A percentile compares a stretch with the other conserved stretches of the same genome.
Evolutionary conservation across 2,888 invertebrate species (phyloP).

Genomic region (Euplagia quadripunctaria): DNA sequence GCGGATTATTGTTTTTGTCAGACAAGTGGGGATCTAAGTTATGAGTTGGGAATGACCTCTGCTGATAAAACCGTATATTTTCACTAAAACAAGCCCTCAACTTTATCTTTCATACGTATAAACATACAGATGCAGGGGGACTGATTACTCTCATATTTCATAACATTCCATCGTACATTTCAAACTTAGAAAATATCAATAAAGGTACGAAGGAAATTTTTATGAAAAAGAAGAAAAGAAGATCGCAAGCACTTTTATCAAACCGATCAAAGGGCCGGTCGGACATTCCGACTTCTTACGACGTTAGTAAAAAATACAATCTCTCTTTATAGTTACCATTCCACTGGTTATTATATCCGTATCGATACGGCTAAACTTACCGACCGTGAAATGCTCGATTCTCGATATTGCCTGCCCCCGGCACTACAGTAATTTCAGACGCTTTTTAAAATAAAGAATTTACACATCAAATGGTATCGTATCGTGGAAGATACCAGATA

Average conservation of each 20-base stretch:
- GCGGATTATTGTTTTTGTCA: slow-evolving; percentile 84
- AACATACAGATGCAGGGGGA: slow-evolving; percentile 4
- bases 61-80: slow-evolving; percentile 61
- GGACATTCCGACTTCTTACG: slow-evolving; percentile 86
- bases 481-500: slow-evolving; percentile 3
- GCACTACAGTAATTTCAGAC: slow-evolving; percentile 69
- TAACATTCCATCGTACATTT: slow-evolving; percentile 62
- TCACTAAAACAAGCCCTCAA: slow-evolving; percentile 23
- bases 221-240: slow-evolving; percentile 73
- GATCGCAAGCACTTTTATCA: slow-evolving; percentile 83
- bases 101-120: slow-evolving; percentile 18
- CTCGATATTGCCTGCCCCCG: slow-evolving; percentile 76
- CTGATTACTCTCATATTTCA: slow-evolving; percentile 35
- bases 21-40: slow-evolving; percentile 76
- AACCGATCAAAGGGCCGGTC: slow-evolving; percentile 86
- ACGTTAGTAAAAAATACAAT: slow-evolving; percentile 87
- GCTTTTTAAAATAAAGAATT: slow-evolving; percentile 60
- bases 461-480: slow-evolving; percentile 38
- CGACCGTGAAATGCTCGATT: slow-evolving; percentile 84
- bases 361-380: slow-evolving; percentile 83
- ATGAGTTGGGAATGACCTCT: slow-evolving; percentile 77
- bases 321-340: slow-evolving; percentile 87
- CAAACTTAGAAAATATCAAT: slow-evolving; percentile 72
- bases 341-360: slow-evolving; percentile 86
- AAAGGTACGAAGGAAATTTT: slow-evolving; percentile 71